Percentiles rank a stretch among this genome's conserved stretches.
Evolutionary conservation across 2,797 vertebrate species (phyloP).

Genomic region (Rhodeus uyekii): DNA sequence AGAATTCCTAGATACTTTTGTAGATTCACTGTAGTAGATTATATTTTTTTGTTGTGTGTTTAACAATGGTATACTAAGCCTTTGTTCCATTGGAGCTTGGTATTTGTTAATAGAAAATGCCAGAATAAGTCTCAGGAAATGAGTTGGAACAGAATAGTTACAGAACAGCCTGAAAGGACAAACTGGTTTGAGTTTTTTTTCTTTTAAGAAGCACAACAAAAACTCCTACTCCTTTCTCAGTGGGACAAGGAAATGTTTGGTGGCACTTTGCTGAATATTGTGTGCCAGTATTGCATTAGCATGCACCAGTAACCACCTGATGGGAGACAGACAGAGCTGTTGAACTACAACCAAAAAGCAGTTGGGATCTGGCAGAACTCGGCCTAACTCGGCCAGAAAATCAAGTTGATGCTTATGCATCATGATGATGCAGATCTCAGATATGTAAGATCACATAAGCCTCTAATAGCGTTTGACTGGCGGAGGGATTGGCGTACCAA

Average conservation of each 20-base stretch:
- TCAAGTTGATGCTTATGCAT: slow-evolving; percentile 8
- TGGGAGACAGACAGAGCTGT: slow-evolving; percentile 24
- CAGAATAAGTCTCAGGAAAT: slow-evolving; percentile 29
- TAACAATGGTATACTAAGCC: not conserved
- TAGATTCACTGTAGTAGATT: not conserved
- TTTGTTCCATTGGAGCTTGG: slow-evolving; percentile 40
- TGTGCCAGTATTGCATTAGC: slow-evolving; percentile 42
- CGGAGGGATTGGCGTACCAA: not conserved
- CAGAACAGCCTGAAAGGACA: not conserved
- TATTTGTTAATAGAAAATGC: slow-evolving; percentile 48
- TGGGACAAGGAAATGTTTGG: slow-evolving; percentile 22
- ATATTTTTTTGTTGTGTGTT: slow-evolving; percentile 9
- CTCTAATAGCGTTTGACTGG: slow-evolving; percentile 4
- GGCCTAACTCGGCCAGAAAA: slow-evolving; percentile 1
- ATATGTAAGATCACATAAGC: not conserved
- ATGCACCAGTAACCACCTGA: slow-evolving; percentile 45
- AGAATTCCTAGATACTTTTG: not conserved
- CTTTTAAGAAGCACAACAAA: not conserved
- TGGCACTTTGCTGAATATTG: slow-evolving; percentile 23
- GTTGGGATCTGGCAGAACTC: slow-evolving; percentile 13
- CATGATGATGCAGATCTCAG: not conserved
- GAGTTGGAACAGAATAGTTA: slow-evolving; percentile 5
- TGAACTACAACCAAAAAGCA: slow-evolving; percentile 26
- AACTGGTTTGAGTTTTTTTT: not conserved
- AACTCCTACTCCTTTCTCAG: not conserved